Percentiles rank a stretch among this genome's conserved stretches.
Conservation (phyloP, 2,113 vertebrate species). For the Channa maculata region DNA sequence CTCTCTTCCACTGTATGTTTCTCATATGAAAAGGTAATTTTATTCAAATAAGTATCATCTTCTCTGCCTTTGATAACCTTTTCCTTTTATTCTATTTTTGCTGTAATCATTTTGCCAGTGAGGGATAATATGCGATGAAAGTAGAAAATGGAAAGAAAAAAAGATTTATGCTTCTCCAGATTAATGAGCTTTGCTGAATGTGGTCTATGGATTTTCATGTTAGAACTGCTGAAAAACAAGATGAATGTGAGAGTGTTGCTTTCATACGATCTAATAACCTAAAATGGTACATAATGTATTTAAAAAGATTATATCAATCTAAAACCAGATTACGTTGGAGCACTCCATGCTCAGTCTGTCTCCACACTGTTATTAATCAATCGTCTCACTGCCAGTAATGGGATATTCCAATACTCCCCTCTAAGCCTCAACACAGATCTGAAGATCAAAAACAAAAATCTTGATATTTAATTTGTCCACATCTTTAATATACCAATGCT, state of each 20-base stretch:
- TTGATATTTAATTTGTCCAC: slow-evolving; percentile 50
- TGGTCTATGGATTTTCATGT: slow-evolving; percentile 20
- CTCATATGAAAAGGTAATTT: slow-evolving; percentile 14
- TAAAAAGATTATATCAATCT: slow-evolving; percentile 15
- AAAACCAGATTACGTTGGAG: slow-evolving; percentile 11
- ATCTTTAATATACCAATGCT: slow-evolving; percentile 55
- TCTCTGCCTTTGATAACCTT: slow-evolving; percentile 31
- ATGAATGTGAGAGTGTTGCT: slow-evolving; percentile 8
- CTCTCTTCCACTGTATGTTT: neutral
- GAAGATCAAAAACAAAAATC: slow-evolving; percentile 48
- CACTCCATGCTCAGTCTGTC: neutral
- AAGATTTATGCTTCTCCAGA: neutral
- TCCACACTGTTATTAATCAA: slow-evolving; percentile 26
- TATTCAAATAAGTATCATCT: neutral
- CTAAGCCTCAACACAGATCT: slow-evolving; percentile 35
- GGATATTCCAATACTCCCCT: slow-evolving; percentile 29
- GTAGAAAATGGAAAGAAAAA: neutral
- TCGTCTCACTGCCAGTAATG: slow-evolving; percentile 29
- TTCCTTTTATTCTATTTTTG: slow-evolving; percentile 32
- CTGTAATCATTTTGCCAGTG: slow-evolving; percentile 3
- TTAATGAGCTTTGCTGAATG: neutral
- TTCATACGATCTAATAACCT: slow-evolving; percentile 11
- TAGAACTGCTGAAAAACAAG: slow-evolving; percentile 4
- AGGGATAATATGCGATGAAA: slow-evolving; percentile 9
- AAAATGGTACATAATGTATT: neutral